Evolutionary conservation across 2,888 invertebrate species (phyloP).

Genomic region (Acanthosepion esculentum): DNA sequence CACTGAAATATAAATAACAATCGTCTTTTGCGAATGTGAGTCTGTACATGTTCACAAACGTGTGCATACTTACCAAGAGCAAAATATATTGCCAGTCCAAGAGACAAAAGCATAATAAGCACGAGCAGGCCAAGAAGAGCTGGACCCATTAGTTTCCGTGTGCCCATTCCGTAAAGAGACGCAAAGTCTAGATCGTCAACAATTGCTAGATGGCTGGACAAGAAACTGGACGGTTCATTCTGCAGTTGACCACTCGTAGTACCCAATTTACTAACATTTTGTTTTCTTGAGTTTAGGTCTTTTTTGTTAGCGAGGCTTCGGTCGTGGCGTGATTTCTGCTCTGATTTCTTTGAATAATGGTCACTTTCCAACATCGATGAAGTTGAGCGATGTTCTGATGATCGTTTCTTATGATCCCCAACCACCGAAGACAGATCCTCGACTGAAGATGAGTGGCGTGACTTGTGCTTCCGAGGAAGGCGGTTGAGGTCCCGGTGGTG

Average conservation of each 20-base stretch:
- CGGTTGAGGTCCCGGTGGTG: not conserved
- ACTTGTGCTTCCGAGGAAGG: not conserved
- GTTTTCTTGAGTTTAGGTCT: not conserved
- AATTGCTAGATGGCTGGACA: not conserved
- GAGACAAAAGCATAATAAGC: constrained; percentile 60
- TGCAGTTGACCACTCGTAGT: not conserved
- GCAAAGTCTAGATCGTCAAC: not conserved
- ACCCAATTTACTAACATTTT: not conserved
- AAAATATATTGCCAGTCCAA: constrained; percentile 66
- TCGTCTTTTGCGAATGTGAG: no score
- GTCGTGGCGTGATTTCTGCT: not conserved
- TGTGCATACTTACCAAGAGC: constrained; percentile 54
- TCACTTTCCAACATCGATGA: not conserved
- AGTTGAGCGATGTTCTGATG: not conserved
- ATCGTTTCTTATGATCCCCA: not conserved
- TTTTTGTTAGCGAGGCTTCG: not conserved
- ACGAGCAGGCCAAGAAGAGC: constrained; percentile 60
- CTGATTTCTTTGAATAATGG: not conserved
- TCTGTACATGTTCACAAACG: no score
- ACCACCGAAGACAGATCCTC: not conserved
- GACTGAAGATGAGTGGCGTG: not conserved
- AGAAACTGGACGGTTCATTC: not conserved
- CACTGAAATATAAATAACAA: no score
- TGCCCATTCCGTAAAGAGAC: not conserved
- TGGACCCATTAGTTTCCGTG: constrained; percentile 55